phyloP scores from a whole-genome alignment of 1,140 invertebrate species.

The Magallana angulata region DNA sequence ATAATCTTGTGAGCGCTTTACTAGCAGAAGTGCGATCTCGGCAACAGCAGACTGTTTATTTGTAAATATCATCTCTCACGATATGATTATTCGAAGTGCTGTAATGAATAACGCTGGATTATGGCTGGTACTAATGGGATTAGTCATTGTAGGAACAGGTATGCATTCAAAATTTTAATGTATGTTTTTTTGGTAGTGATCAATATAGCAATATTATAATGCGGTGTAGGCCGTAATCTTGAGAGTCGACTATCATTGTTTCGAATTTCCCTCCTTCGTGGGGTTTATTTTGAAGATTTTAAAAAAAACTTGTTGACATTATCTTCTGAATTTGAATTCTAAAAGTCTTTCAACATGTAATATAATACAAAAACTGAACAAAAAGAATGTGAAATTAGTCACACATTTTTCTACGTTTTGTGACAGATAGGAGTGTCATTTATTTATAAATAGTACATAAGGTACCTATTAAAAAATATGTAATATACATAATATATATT shows the following conservation, averaged over 20 bases:
- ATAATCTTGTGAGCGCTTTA: constrained; percentile 26
- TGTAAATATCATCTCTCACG: constrained; percentile 3
- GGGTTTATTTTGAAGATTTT: no score
- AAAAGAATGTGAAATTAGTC: no score
- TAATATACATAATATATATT: no score
- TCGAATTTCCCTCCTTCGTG: background rate
- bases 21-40: constrained; percentile 17
- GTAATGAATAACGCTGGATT: constrained; percentile 17
- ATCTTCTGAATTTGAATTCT: no score
- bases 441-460: no score
- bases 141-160: background rate
- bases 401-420: no score
- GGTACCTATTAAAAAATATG: no score
- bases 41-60: background rate
- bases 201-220: constrained; percentile 22
- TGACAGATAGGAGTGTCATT: no score
- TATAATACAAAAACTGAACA: no score
- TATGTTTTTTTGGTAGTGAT: background rate
- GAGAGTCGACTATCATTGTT: background rate
- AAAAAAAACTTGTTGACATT: no score
- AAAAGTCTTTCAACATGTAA: no score
- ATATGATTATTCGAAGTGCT: constrained; percentile 23
- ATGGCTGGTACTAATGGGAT: constrained; percentile 26
- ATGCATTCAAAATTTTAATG: background rate
- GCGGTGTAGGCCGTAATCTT: background rate